phyloP scores from a whole-genome alignment of 2,113 vertebrate genomes.

The Toxostoma redivivum region DNA sequence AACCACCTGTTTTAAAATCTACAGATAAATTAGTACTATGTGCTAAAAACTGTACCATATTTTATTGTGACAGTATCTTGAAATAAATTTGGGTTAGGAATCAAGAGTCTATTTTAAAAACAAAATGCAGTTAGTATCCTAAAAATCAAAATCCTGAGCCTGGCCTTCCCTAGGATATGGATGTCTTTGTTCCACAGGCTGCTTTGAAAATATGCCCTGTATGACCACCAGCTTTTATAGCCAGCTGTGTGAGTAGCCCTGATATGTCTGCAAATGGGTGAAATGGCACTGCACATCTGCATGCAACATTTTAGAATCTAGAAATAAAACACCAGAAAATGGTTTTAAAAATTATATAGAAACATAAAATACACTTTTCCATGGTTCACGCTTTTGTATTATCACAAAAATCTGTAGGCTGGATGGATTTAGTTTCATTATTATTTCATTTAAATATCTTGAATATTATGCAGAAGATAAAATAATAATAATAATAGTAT shows the following conservation, averaged over 20 bases:
- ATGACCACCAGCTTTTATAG: not conserved
- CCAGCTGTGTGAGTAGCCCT: not conserved
- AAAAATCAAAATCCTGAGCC: not conserved
- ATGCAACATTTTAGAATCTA: not conserved
- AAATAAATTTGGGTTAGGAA: not conserved
- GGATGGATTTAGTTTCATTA: not conserved
- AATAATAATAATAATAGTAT: not conserved
- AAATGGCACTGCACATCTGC: not conserved
- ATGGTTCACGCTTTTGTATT: not conserved
- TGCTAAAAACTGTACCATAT: not conserved
- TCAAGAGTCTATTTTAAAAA: not conserved
- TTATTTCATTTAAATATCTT: not conserved
- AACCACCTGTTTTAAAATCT: not conserved
- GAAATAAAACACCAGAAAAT: not conserved
- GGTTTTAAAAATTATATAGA: not conserved
- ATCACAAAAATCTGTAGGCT: not conserved
- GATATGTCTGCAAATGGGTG: not conserved
- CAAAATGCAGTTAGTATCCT: not conserved
- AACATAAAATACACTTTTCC: not conserved
- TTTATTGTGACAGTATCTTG: not conserved
- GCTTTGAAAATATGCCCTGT: not conserved
- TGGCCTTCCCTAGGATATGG: not conserved
- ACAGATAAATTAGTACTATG: not conserved
- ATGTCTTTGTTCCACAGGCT: not conserved
- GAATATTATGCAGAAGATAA: not conserved